Conservation (phyloP, 2,113 vertebrate species). For the Tachuris rubrigastra region DNA sequence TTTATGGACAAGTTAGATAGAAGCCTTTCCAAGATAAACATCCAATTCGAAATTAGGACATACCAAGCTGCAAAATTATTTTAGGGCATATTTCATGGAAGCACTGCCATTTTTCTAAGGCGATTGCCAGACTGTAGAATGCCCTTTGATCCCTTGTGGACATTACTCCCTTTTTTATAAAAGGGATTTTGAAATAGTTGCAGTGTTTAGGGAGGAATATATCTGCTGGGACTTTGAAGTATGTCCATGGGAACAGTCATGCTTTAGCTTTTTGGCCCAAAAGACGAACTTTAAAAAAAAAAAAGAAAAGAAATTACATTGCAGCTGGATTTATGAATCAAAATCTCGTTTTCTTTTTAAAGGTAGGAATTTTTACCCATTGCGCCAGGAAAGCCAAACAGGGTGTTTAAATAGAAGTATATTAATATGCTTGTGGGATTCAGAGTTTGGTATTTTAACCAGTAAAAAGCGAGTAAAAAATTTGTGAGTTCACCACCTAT, state of each 20-base stretch:
- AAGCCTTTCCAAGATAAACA: constrained; percentile 99
- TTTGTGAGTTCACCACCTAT: constrained; percentile 41
- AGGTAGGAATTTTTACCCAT: constrained; percentile 32
- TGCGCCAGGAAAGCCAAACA: constrained; percentile 28
- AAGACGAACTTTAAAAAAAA: constrained; percentile 55
- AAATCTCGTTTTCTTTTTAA: constrained; percentile 70
- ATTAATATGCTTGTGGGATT: constrained; percentile 18
- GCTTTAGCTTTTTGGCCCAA: constrained; percentile 68
- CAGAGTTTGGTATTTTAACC: constrained; percentile 6
- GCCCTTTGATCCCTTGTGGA: constrained; percentile 89
- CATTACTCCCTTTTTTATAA: constrained; percentile 80
- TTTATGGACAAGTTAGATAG: constrained; percentile 98
- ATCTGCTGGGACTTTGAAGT: constrained; percentile 80
- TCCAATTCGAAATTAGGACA: constrained; percentile 85
- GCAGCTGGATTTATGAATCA: constrained; percentile 70
- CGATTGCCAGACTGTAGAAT: constrained; percentile 88
- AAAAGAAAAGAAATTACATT: constrained; percentile 6
- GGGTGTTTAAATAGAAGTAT: constrained; percentile 20
- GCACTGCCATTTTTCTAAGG: constrained; percentile 86
- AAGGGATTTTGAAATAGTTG: constrained; percentile 79
- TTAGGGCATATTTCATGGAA: constrained; percentile 94
- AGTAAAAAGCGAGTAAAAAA: constrained; percentile 29
- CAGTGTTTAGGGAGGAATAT: constrained; percentile 77
- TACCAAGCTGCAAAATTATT: constrained; percentile 83
- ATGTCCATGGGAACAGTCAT: constrained; percentile 74